These are phyloP conservation scores for Drosophila teissieri DNA, from an alignment of 1,140 invertebrate species.

Conservation along the genomic window DNA sequence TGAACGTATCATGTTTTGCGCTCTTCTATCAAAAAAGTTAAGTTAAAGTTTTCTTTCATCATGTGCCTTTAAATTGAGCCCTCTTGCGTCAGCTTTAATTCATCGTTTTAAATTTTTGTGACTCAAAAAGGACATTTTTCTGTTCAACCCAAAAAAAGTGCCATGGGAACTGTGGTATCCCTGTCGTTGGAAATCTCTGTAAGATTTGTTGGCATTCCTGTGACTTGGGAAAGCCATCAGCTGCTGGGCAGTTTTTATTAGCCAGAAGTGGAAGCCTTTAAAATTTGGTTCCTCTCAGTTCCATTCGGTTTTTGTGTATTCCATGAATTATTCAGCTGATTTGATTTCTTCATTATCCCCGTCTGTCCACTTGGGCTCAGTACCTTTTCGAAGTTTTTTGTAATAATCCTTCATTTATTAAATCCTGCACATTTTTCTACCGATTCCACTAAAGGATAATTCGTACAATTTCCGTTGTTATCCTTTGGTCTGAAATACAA, in stretches of 20 bases:
- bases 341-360: conserved; percentile 35
- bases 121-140: background rate
- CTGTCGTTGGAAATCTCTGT: conserved; percentile 20
- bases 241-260: conserved; percentile 23
- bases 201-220: conserved; percentile 27
- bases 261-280: conserved; percentile 10
- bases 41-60: conserved; percentile 14
- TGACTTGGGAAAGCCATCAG: conserved; percentile 44
- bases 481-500: too few relatives aligned
- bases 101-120: background rate
- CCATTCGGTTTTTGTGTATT: conserved; percentile 17
- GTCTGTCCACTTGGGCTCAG: conserved; percentile 3
- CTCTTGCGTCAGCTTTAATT: background rate
- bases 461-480: background rate
- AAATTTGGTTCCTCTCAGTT: conserved; percentile 33
- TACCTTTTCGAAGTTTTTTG: background rate
- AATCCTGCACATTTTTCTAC: background rate
- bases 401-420: conserved; percentile 2
- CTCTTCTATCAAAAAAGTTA: conserved; percentile 3
- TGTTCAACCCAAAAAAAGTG: background rate
- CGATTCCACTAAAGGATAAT: background rate
- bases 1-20: background rate
- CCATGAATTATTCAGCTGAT: conserved; percentile 44
- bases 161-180: conserved; percentile 20
- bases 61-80: conserved; percentile 6